Evolutionary conservation across 2,797 vertebrate species (phyloP).

Genomic region (Phrynocephalus guinanensis): DNA sequence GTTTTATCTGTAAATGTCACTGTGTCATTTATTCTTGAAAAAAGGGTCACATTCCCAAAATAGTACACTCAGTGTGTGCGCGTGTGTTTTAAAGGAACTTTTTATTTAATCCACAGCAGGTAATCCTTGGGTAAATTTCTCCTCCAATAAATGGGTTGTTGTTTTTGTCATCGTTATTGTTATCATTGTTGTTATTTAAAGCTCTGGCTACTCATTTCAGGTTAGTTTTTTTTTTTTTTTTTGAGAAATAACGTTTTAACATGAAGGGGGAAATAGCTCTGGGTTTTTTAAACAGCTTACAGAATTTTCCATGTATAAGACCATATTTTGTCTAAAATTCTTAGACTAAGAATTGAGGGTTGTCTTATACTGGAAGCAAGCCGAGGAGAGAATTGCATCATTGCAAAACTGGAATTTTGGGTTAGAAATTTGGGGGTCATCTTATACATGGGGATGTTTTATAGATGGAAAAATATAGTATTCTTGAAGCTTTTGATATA

Average conservation of each 20-base stretch:
- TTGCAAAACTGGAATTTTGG: too few relatives aligned
- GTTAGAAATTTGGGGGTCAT: too few relatives aligned
- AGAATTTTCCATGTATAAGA: neutral
- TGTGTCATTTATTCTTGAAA: slow-evolving; percentile 86
- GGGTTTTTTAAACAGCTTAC: slow-evolving; percentile 50
- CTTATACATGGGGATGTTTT: too few relatives aligned
- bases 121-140: slow-evolving; percentile 82
- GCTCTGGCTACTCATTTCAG: slow-evolving; percentile 59
- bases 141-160: slow-evolving; percentile 66
- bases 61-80: slow-evolving; percentile 75
- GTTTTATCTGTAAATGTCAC: slow-evolving; percentile 88
- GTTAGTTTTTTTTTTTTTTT: slow-evolving; percentile 56
- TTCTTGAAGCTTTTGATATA: slow-evolving; percentile 61
- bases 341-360: too few relatives aligned
- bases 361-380: too few relatives aligned
- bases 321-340: too few relatives aligned
- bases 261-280: slow-evolving; percentile 57
- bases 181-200: slow-evolving; percentile 64
- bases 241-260: slow-evolving; percentile 68
- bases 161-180: neutral
- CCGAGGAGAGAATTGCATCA: too few relatives aligned
- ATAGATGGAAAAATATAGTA: neutral
- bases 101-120: slow-evolving; percentile 74
- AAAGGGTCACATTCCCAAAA: slow-evolving; percentile 83
- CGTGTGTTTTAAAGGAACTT: slow-evolving; percentile 68